Evolutionary conservation across 2,888 invertebrate species (phyloP).

Genomic region (Synergus umbraculus): DNA sequence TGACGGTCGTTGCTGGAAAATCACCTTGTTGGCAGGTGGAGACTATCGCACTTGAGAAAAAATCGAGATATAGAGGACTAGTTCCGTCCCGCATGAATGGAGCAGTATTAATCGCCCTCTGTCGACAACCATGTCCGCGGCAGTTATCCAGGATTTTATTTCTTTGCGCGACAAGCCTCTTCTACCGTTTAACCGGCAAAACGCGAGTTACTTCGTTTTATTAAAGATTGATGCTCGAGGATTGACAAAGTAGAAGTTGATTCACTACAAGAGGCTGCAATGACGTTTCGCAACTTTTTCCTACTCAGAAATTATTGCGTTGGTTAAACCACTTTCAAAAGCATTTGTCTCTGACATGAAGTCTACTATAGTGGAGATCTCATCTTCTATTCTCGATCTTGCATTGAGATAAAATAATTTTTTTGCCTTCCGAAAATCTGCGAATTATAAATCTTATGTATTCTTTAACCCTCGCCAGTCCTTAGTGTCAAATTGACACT

Average conservation of each 20-base stretch:
- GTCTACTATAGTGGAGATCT: too few species aligned
- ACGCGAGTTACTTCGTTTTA: neutral
- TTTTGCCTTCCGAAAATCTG: too few species aligned
- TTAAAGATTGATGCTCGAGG: neutral
- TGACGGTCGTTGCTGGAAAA: neutral
- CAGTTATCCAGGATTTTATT: neutral
- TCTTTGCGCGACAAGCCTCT: neutral
- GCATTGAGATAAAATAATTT: too few species aligned
- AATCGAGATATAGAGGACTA: conserved; percentile 50
- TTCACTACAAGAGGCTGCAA: neutral
- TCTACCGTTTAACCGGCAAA: neutral
- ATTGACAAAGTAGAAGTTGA: neutral
- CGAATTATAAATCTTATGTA: too few species aligned
- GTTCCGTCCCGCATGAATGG: conserved; percentile 38
- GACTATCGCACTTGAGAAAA: conserved; percentile 40
- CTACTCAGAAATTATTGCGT: neutral
- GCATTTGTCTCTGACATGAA: too few species aligned
- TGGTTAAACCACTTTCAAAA: too few species aligned
- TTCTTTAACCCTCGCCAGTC: too few species aligned
- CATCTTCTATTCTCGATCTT: too few species aligned
- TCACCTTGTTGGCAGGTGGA: conserved; percentile 21
- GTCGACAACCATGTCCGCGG: neutral
- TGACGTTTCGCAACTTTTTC: neutral
- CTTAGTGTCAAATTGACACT: too few species aligned
- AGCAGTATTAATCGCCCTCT: neutral